These are phyloP conservation scores for Myotis daubentonii DNA, from an alignment of 2,797 vertebrate genomes.

Conservation along the genomic window DNA sequence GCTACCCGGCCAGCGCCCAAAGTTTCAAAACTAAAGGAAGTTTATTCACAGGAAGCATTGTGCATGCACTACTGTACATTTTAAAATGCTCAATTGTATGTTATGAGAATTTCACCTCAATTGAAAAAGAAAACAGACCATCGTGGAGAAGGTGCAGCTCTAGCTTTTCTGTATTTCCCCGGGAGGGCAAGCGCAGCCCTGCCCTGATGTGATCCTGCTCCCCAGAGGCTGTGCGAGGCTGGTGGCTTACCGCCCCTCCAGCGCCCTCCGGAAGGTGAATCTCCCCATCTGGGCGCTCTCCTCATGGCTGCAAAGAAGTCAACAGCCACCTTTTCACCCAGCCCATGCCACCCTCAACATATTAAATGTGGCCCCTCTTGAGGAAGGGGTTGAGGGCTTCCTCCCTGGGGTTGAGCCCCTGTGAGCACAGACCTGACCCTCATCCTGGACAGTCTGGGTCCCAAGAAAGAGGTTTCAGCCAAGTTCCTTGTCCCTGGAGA, in stretches of 20 bases:
- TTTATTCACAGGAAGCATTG: background rate
- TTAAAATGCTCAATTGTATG: background rate
- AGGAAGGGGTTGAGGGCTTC: background rate
- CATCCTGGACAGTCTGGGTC: background rate
- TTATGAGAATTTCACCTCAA: background rate
- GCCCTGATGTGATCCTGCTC: background rate
- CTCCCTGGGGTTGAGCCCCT: background rate
- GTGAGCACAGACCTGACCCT: background rate
- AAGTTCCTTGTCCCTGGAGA: background rate
- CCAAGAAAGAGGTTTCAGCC: background rate
- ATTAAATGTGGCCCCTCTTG: background rate
- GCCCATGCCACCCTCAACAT: background rate
- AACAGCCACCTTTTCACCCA: background rate
- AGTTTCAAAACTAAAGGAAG: constrained; percentile 12
- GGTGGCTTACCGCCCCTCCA: background rate
- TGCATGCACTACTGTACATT: background rate
- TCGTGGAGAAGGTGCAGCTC: background rate
- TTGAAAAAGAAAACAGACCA: background rate
- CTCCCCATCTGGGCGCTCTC: background rate
- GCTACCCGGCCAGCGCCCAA: background rate
- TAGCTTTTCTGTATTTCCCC: background rate
- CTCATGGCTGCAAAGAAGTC: background rate
- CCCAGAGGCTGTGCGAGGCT: background rate
- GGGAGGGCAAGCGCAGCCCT: background rate
- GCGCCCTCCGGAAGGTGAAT: background rate